phyloP scores from a whole-genome alignment of 2,888 invertebrate species.

The Limulus polyphemus region DNA sequence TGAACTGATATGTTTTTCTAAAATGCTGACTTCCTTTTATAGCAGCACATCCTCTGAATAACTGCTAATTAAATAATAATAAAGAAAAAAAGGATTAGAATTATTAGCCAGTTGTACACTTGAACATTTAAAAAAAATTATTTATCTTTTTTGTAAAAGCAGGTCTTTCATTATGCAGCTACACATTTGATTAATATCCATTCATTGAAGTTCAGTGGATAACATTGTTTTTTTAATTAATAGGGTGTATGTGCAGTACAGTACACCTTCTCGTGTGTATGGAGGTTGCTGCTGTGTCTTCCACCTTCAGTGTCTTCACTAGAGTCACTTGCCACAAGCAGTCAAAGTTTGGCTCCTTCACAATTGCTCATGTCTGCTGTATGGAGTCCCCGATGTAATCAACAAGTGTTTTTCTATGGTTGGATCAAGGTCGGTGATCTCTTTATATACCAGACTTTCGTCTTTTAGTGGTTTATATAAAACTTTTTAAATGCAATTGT shows the following conservation, averaged over 20 bases:
- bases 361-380: slow-evolving; percentile 66
- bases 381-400: slow-evolving; percentile 70
- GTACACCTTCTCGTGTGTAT: slow-evolving; percentile 75
- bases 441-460: neutral
- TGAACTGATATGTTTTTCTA: too few relatives aligned
- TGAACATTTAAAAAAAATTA: too few relatives aligned
- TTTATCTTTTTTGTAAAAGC: too few relatives aligned
- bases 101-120: too few relatives aligned
- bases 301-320: slow-evolving; percentile 82
- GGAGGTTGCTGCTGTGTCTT: slow-evolving; percentile 68
- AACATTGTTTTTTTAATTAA: neutral
- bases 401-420: slow-evolving; percentile 61
- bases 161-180: too few relatives aligned
- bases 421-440: slow-evolving; percentile 56
- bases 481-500: too few relatives aligned
- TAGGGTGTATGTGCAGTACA: slow-evolving; percentile 64
- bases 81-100: too few relatives aligned
- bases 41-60: too few relatives aligned
- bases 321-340: slow-evolving; percentile 47
- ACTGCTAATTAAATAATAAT: too few relatives aligned
- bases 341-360: slow-evolving; percentile 43
- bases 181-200: neutral
- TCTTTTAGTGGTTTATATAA: too few relatives aligned
- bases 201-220: neutral
- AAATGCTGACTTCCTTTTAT: too few relatives aligned